Evolutionary conservation across 2,797 vertebrate genomes (phyloP).

Genomic region (Huso huso): DNA sequence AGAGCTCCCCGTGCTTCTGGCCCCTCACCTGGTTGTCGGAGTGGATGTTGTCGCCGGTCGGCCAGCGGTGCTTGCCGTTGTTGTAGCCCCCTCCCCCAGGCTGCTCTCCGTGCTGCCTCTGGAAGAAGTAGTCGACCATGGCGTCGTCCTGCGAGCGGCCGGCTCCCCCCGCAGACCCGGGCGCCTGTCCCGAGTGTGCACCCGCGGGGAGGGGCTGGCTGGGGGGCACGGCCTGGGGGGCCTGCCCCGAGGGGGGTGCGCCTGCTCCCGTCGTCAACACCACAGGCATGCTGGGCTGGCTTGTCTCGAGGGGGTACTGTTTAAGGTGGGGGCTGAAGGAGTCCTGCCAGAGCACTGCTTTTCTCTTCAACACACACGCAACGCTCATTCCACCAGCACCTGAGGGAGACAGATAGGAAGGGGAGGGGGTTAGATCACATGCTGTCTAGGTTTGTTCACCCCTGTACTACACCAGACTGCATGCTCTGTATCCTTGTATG

Average conservation of each 20-base stretch:
- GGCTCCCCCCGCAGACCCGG: constrained; percentile 84
- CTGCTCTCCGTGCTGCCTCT: constrained; percentile 97
- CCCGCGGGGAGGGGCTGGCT: constrained; percentile 67
- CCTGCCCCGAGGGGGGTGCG: constrained; percentile 83
- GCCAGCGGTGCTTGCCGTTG: constrained; percentile 98
- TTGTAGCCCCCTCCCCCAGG: constrained; percentile 78
- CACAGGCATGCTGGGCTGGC: constrained; percentile 96
- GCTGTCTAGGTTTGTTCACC: too few species aligned
- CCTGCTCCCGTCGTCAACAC: constrained; percentile 98
- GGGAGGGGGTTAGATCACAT: too few species aligned
- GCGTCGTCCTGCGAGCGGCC: constrained; percentile 98
- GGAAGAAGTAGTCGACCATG: constrained; percentile 99
- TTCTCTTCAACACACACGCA: constrained; percentile 99
- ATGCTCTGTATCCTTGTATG: too few species aligned
- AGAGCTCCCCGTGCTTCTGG: constrained; percentile 10
- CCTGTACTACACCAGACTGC: too few species aligned
- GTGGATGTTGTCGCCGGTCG: constrained; percentile 96
- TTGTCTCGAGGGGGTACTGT: constrained; percentile 84
- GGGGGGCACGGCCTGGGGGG: constrained; percentile 67
- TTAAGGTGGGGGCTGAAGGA: constrained; percentile 99
- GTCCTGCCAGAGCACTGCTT: constrained; percentile 99
- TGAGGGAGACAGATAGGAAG: constrained; percentile 38
- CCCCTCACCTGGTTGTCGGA: constrained; percentile 85
- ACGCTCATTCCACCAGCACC: constrained; percentile 99
- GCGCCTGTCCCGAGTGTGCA: constrained; percentile 67